A percentile compares a stretch with the other conserved stretches of the same genome.
phyloP scores from a whole-genome alignment of 2,888 invertebrate species.

The Drosophila formosana region DNA sequence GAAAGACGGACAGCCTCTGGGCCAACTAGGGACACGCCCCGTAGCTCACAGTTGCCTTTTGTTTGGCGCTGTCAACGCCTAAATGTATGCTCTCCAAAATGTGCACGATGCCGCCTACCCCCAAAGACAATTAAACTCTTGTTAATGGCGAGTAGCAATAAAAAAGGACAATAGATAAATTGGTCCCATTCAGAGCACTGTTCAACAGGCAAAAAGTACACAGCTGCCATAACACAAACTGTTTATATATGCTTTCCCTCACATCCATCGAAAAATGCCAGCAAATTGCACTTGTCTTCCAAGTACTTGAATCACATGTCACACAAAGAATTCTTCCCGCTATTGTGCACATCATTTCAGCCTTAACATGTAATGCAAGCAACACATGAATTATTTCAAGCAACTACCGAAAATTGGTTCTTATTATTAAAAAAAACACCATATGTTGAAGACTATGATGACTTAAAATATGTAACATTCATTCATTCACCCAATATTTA shows the following conservation, averaged over 20 bases:
- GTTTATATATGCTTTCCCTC: conserved; percentile 8
- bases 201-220: conserved; percentile 38
- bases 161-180: conserved; percentile 56
- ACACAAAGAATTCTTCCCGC: no score
- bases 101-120: conserved; percentile 20
- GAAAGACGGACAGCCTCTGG: not conserved
- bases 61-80: conserved; percentile 62
- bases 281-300: conserved; percentile 1
- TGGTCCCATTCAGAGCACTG: conserved; percentile 38
- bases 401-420: no score
- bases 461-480: no score
- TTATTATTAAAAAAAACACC: no score
- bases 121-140: conserved; percentile 62
- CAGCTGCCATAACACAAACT: conserved; percentile 24
- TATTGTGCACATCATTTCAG: not conserved
- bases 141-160: conserved; percentile 55
- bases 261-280: not conserved
- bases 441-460: no score
- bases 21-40: conserved; percentile 16
- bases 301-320: conserved; percentile 1
- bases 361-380: not conserved
- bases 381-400: no score
- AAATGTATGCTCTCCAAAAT: conserved; percentile 51
- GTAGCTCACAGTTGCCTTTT: conserved; percentile 54
- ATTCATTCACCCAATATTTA: no score